Percentiles rank a stretch among this genome's conserved stretches.
Evolutionary conservation across 2,888 invertebrate genomes (phyloP).

Genomic region (Diplazon laetatorius): DNA sequence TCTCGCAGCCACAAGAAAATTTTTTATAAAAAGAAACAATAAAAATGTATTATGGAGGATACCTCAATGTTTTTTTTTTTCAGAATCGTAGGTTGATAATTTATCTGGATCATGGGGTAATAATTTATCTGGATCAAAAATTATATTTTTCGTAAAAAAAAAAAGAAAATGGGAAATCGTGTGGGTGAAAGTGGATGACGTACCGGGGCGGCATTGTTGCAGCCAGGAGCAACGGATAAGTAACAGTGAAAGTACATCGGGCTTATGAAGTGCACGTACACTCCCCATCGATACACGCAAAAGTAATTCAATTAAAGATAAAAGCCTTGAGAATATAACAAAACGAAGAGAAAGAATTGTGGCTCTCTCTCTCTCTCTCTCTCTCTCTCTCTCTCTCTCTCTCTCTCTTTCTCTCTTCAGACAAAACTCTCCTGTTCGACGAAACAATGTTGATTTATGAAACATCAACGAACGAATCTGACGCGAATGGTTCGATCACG

Average conservation of each 20-base stretch:
- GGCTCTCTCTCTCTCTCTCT: too few relatives aligned
- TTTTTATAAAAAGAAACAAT: too few relatives aligned
- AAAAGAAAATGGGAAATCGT: too few relatives aligned
- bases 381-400: not conserved
- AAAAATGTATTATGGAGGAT: too few relatives aligned
- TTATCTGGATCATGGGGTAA: too few relatives aligned
- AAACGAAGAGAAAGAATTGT: not conserved
- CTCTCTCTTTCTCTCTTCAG: not conserved
- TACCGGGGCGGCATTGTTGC: constrained; percentile 43
- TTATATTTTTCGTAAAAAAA: not conserved
- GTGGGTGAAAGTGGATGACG: constrained; percentile 3
- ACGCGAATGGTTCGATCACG: constrained; percentile 7
- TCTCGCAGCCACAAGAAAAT: too few relatives aligned
- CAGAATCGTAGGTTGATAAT: too few relatives aligned
- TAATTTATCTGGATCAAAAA: too few relatives aligned
- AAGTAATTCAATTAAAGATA: constrained; percentile 67
- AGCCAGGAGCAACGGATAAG: constrained; percentile 69
- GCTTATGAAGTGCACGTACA: constrained; percentile 25
- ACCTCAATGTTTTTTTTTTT: too few relatives aligned
- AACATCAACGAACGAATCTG: constrained; percentile 17
- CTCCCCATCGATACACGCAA: constrained; percentile 50
- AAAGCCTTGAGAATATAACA: not conserved
- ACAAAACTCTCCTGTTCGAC: too few relatives aligned
- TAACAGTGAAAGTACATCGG: constrained; percentile 76
- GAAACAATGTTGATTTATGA: constrained; percentile 52